A percentile compares a stretch with the other conserved stretches of the same genome.
phyloP scores from a whole-genome alignment of 2,113 vertebrate genomes.

The Saccopteryx leptura region DNA sequence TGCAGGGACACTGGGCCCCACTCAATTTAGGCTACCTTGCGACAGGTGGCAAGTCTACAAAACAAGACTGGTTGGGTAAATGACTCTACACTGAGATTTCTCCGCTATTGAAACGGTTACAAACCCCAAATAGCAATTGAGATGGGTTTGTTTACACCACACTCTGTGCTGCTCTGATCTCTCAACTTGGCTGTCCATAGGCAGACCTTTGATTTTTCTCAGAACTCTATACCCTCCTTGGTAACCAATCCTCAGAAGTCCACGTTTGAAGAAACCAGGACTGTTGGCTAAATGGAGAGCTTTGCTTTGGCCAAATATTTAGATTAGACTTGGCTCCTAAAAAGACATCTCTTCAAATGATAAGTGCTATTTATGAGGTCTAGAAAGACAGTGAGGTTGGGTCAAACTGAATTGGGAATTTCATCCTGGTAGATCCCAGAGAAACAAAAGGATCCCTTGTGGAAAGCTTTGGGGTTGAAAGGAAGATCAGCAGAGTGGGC shows the following conservation, averaged over 20 bases:
- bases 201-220: background rate
- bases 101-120: background rate
- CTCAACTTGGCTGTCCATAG: background rate
- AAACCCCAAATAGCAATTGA: slow-evolving; percentile 55
- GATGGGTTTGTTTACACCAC: slow-evolving; percentile 62
- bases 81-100: background rate
- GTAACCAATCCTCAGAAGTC: slow-evolving; percentile 29
- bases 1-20: background rate
- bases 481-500: background rate
- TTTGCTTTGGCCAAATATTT: slow-evolving; percentile 51
- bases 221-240: background rate
- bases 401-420: background rate
- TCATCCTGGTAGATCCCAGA: background rate
- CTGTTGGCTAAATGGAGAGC: background rate
- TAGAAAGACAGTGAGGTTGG: background rate
- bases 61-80: background rate
- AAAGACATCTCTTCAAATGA: background rate
- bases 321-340: background rate
- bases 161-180: background rate
- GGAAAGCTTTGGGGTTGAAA: slow-evolving; percentile 53
- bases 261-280: background rate
- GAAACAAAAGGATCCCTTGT: background rate
- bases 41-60: slow-evolving; percentile 60
- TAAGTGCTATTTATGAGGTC: background rate
- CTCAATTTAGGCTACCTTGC: slow-evolving; percentile 25